phyloP scores from a whole-genome alignment of 2,113 vertebrate species.

The Etheostoma spectabile region DNA sequence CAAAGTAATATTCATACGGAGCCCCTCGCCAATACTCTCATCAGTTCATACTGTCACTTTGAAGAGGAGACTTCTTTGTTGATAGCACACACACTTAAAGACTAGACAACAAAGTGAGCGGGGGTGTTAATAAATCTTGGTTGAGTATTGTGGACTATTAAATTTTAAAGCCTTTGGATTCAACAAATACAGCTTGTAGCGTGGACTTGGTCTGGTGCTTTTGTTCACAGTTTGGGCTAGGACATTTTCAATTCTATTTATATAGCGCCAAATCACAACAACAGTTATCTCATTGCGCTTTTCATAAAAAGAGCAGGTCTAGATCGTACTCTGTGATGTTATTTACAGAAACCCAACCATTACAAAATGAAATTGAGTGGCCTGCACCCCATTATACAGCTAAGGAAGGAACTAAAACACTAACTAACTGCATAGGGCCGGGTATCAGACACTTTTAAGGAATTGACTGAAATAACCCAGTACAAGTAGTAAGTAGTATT shows the following conservation, averaged over 20 bases:
- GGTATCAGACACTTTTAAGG: too few species aligned
- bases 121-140: slow-evolving; percentile 17
- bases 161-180: not conserved
- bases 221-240: not conserved
- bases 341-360: too few species aligned
- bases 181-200: not conserved
- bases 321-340: too few species aligned
- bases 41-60: not conserved
- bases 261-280: too few species aligned
- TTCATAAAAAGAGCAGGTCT: too few species aligned
- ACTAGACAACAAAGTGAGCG: not conserved
- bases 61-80: slow-evolving; percentile 32
- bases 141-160: not conserved
- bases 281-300: too few species aligned
- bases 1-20: slow-evolving; percentile 42
- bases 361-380: not conserved
- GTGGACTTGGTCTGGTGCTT: not conserved
- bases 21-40: slow-evolving; percentile 21
- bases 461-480: too few species aligned
- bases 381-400: not conserved
- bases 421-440: not conserved
- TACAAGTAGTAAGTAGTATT: too few species aligned
- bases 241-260: not conserved
- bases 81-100: slow-evolving; percentile 18
- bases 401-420: slow-evolving; percentile 9